phyloP scores from a whole-genome alignment of 2,797 vertebrate genomes.

The Schizopygopsis malacanthus region DNA sequence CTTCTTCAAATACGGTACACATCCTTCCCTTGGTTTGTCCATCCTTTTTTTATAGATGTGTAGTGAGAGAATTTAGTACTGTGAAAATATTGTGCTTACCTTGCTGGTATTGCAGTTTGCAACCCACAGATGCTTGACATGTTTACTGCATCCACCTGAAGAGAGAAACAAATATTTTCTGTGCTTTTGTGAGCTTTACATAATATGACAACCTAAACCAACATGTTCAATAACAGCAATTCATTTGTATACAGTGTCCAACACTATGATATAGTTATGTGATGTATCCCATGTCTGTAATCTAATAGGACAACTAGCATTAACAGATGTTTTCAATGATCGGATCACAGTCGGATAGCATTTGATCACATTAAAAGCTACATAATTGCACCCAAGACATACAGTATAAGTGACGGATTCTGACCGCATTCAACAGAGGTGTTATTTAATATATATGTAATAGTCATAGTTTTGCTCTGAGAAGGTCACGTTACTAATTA shows the following conservation, averaged over 20 bases:
- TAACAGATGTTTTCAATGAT: not conserved
- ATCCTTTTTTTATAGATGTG: conserved; percentile 1
- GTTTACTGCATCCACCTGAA: conserved; percentile 36
- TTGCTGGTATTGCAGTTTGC: conserved; percentile 44
- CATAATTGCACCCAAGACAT: not conserved
- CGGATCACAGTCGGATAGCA: not conserved
- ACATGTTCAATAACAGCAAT: not conserved
- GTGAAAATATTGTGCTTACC: conserved; percentile 4
- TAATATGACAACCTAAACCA: conserved; percentile 3
- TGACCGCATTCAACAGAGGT: conserved; percentile 5
- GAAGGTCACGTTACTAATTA: not conserved
- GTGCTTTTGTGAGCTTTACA: conserved; percentile 22
- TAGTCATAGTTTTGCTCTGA: not conserved
- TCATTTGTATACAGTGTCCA: not conserved
- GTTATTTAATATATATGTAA: not conserved
- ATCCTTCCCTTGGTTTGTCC: not conserved
- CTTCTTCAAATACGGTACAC: not conserved
- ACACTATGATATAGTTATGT: not conserved
- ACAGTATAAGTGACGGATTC: not conserved
- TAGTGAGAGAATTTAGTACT: conserved; percentile 16
- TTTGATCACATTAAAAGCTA: not conserved
- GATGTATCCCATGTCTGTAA: not conserved
- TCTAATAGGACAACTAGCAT: not conserved
- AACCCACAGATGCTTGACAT: conserved; percentile 31
- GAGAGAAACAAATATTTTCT: not conserved